Base-by-base conservation (phyloP, 1,140 invertebrate species). In the Vollenhovia emeryi region DNA sequence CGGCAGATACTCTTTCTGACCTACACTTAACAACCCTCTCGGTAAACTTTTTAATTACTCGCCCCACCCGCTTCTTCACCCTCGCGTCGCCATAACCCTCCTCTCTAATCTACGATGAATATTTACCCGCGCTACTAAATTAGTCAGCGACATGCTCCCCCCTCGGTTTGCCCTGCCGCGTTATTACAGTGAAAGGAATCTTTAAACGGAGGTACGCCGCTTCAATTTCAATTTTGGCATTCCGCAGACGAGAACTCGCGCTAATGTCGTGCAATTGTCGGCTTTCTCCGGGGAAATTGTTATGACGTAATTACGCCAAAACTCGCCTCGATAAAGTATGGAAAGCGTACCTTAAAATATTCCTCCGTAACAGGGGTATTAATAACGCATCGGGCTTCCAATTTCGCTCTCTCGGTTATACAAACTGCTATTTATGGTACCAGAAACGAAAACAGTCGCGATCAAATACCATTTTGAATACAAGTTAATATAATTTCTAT, bases 41-140 rank as follows among this genome's bases (percentile, higher is more conserved):
- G 27, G 66, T 83, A 82, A 90, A 86, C 76, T 90, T 88, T 90
- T 90, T 85, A 87, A 86, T 86, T 87, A 86, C 75, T 86, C 68
- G 57, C 84, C 48, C 64, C 62, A 48, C 50, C 48, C 27, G 18
- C 9, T 59, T 24, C 27, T n/a, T 9, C 5, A 33, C 48, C 40
- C 40, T 64, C 30, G 45, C 75, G 59, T 66, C 84, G 48, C 84
- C 48, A 21, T 68, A 18, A 15, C 80, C 27, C 40, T 40, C 36
- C 40, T 76, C 73, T 84, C 40, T 84, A 84, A 84, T 84, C 73
- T 68, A 68, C 84, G 84, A 68, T 80, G 84, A 85, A 85, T 80
- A 80, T 85, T 85, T 80, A 85, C 57, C 40, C 64, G 52, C 50
- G 60, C 43, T 27, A 68, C 48, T 68, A 85, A 85, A 85, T 85